Conservation (phyloP, 2,113 vertebrate species). For the Rhinichthys klamathensis region DNA sequence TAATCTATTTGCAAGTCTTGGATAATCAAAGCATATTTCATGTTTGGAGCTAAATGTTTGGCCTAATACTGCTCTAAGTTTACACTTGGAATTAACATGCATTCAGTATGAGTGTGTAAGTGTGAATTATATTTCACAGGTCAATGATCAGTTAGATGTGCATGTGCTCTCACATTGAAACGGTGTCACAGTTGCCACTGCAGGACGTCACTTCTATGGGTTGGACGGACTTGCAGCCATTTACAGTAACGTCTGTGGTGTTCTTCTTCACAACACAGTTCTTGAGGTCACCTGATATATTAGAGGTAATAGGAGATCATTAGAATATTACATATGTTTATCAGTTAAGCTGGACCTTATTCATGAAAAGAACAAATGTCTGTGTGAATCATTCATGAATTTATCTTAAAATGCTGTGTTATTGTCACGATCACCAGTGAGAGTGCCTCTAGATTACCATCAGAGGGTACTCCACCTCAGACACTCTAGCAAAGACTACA, state of each 20-base stretch:
- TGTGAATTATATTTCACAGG: background rate
- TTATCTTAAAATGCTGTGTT: background rate
- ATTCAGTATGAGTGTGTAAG: background rate
- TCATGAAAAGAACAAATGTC: background rate
- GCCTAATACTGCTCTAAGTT: background rate
- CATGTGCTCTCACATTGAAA: conserved; percentile 79
- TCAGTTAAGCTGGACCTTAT: background rate
- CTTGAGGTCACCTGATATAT: conserved; percentile 60
- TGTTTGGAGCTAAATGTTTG: too few species aligned
- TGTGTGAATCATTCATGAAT: background rate
- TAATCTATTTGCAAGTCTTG: conserved; percentile 51
- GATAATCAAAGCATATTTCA: too few species aligned
- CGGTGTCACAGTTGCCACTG: conserved; percentile 79
- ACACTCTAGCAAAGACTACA: too few species aligned
- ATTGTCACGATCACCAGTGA: too few species aligned
- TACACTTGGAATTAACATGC: background rate
- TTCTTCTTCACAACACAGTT: conserved; percentile 71
- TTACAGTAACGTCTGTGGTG: conserved; percentile 65
- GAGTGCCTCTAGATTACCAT: too few species aligned
- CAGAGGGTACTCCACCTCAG: too few species aligned
- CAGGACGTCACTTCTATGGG: conserved; percentile 79
- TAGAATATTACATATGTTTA: background rate
- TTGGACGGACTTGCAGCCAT: conserved; percentile 72
- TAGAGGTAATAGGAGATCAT: background rate
- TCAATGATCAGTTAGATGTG: background rate